These are phyloP conservation scores for Synergus gifuensis DNA, from an alignment of 2,888 invertebrate species.

Conservation along the genomic window DNA sequence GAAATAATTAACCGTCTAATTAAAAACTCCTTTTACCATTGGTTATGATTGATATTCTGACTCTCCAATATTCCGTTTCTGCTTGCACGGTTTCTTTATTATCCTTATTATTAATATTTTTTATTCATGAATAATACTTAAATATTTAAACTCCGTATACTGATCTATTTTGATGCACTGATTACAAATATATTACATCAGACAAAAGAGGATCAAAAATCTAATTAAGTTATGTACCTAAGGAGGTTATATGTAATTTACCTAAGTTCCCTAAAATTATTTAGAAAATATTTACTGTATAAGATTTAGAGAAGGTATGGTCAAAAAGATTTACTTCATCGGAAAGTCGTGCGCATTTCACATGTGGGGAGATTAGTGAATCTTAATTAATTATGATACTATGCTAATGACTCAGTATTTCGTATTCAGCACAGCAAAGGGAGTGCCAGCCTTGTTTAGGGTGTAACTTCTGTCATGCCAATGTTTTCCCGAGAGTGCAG, in stretches of 20 bases:
- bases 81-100: neutral
- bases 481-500: slow-evolving; percentile 14
- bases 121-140: neutral
- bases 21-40: neutral
- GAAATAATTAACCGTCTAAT: neutral
- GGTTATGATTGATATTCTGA: neutral
- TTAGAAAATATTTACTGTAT: neutral
- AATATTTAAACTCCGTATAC: neutral
- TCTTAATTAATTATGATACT: slow-evolving; percentile 33
- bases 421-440: neutral
- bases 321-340: neutral
- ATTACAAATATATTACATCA: neutral
- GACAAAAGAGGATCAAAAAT: neutral
- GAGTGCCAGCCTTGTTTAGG: neutral
- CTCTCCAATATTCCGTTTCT: neutral
- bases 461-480: slow-evolving; percentile 25
- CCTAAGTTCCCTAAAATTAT: neutral
- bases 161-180: neutral
- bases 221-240: neutral
- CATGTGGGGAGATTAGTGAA: neutral
- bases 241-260: neutral
- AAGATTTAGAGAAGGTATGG: neutral
- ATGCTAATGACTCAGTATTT: slow-evolving; percentile 34
- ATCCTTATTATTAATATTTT: no score
- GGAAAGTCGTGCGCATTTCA: neutral